Base-by-base conservation (phyloP, 1,140 invertebrate genomes). In the Panagrolaimus sp. region DNA sequence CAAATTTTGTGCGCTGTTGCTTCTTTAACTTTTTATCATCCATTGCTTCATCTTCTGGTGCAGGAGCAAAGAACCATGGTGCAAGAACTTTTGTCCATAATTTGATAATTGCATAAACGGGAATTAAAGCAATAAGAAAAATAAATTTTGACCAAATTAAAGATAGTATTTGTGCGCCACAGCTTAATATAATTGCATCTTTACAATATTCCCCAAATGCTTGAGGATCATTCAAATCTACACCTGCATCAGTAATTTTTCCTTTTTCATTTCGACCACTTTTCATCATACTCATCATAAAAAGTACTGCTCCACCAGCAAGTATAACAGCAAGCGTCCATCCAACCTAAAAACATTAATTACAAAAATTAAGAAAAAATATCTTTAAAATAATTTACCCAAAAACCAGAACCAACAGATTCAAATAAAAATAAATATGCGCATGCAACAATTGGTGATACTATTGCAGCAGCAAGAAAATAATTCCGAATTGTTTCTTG, bases 141-240 rank as follows among this genome's bases (percentile, higher is more conserved):
- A 73, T 80, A 66, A 81, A 79, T 31, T 78, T 71, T 8, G 66
- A 48, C 23, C 67, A 74, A 27, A 78, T 51, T 13, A 79, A 47
- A 25, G 78, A 71, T 5, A 80, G 13, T 16, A 83, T 31, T 57
- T 81, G 79, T n/a, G 67, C 64, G 48, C 74, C 70, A 14, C 64
- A 63, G 20, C 69, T 45, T 11, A 81, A 69, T 73, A 81, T 81
- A 14, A 81, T 70, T 9, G 68, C 63, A 46, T 81, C 80, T 69
- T 82, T 82, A 65, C 75, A 83, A 45, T 80, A 80, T 65, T 82
- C 80, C 51, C 81, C 80, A 45, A 82, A 78, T 13, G 77, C 73
- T 25, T 70, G 45, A 11, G 77, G 77, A 61, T 80, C 77, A 46
- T 82, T 82, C 8, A 82, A 63, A 63, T 82, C 80, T 0, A 80